Evolutionary conservation across 2,797 vertebrate species (phyloP), one percentile per base, ranked within the genome.

Genomic region (Yasuhikotakia modesta): DNA sequence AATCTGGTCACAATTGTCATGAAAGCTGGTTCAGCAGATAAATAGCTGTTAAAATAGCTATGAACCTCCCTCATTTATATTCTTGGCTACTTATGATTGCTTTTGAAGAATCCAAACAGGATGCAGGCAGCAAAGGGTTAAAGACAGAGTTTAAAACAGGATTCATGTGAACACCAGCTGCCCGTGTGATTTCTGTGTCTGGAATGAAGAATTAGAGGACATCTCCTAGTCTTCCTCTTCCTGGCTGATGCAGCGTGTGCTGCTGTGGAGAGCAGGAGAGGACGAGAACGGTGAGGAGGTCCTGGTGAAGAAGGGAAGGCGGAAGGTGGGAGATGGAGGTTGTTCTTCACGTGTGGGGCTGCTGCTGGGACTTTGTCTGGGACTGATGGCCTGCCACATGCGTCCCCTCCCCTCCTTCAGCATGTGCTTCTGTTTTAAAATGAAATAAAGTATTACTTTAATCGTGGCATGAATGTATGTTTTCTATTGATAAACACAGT

Each of bases 311-410:
- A 95, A 95, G 45, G 94, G 94, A 92, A 94, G 94, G 46, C 93
- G 92, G 88, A 95, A 95, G 61, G 93, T 92, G 5, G 95, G 94
- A 21, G 94, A 95, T 0, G 94, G 94, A 10, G 94, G 94, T 50
- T 93, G 92, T 57, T 95, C 94, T 48, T 85, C 84, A 0, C 90
- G 91, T 0, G 92, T 87, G 0, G 95, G 95, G 82, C 94, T 95
- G 87, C 92, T 95, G 92, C 92, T 94, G 68, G 94, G 95, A 60
- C 95, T 95, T 85, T 95, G 94, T 89, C 90, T 92, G 19, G 94
- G 94, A 84, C 94, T 95, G 91, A 95, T 96, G 81, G 94, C 94
- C 86, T 95, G 94, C 73, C 95, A 89, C 94, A 95, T 95, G 50
- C 94, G 90, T 35, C 95, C 94, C 85, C 94, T 95, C 30, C 95